Percentiles rank a stretch among this genome's conserved stretches.
These are phyloP conservation scores for Tribolium castaneum DNA, from an alignment of 1,140 invertebrate species.

Conservation along the genomic window DNA sequence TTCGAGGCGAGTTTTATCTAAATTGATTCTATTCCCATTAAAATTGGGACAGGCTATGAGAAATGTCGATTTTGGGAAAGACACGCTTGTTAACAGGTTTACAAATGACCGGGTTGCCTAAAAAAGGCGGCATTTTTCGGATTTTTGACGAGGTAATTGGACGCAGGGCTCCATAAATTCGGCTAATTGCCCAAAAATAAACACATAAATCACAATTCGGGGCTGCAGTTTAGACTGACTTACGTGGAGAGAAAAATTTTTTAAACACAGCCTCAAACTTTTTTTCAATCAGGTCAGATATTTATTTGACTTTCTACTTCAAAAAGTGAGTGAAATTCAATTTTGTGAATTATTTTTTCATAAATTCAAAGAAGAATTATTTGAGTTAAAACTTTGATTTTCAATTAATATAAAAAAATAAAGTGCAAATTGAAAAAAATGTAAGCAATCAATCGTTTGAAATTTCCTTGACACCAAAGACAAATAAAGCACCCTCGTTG, in stretches of 20 bases:
- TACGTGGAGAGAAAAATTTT: too few relatives aligned
- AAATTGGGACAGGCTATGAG: slow-evolving; percentile 14
- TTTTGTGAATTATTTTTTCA: too few relatives aligned
- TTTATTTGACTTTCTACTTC: too few relatives aligned
- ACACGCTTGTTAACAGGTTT: slow-evolving; percentile 32
- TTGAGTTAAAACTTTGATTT: too few relatives aligned
- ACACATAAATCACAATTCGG: neutral
- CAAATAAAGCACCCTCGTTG: neutral
- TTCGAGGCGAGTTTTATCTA: neutral
- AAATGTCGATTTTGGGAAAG: neutral
- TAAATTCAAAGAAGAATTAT: too few relatives aligned
- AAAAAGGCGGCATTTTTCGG: slow-evolving; percentile 23
- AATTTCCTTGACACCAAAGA: neutral
- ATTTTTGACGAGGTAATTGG: slow-evolving; percentile 21
- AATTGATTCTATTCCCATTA: slow-evolving; percentile 25
- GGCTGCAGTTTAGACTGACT: too few relatives aligned
- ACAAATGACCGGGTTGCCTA: slow-evolving; percentile 19
- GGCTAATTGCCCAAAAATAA: slow-evolving; percentile 2
- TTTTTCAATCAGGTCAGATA: too few relatives aligned
- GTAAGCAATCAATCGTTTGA: too few relatives aligned
- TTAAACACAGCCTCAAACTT: too few relatives aligned
- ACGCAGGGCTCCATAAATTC: neutral
- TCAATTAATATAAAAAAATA: too few relatives aligned
- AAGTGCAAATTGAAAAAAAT: too few relatives aligned
- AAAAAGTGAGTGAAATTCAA: too few relatives aligned